These are phyloP conservation scores for Trissonchulus latispiculum DNA, from an alignment of 2,888 invertebrate genomes.

Conservation along the genomic window DNA sequence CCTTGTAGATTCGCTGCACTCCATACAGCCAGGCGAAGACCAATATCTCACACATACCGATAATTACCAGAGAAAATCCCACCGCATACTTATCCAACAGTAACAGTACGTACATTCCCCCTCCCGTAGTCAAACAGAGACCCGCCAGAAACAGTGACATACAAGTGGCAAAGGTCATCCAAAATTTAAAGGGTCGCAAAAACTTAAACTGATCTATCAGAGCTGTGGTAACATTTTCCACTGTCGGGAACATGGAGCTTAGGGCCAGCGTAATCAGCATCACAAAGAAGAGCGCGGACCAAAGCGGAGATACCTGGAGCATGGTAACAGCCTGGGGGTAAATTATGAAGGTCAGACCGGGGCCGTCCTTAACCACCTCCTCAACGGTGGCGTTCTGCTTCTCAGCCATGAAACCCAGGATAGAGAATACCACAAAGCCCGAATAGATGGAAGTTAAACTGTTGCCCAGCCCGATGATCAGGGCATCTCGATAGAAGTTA, in stretches of 20 bases:
- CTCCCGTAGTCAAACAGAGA: constrained; percentile 18
- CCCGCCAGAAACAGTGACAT: constrained; percentile 13
- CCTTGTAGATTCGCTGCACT: background rate
- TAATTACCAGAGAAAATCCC: constrained; percentile 20
- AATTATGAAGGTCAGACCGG: constrained; percentile 16
- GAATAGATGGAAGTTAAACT: constrained; percentile 12
- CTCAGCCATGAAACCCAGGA: constrained; percentile 20
- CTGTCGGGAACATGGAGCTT: too few relatives aligned
- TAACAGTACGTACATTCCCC: constrained; percentile 21
- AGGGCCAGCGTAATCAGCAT: constrained; percentile 19
- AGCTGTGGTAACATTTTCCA: constrained; percentile 18
- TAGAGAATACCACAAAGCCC: constrained; percentile 16
- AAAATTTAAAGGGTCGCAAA: constrained; percentile 20
- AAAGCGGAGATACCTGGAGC: constrained; percentile 14
- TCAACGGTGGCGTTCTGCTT: constrained; percentile 8
- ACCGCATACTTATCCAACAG: constrained; percentile 22
- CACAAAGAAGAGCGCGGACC: constrained; percentile 18
- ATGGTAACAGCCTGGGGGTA: constrained; percentile 21
- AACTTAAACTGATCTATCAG: constrained; percentile 17
- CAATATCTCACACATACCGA: constrained; percentile 17
- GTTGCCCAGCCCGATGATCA: constrained; percentile 20
- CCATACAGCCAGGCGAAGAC: constrained; percentile 20
- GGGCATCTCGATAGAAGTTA: constrained; percentile 19
- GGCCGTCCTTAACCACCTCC: constrained; percentile 7
- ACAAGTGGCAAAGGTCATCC: constrained; percentile 16